Percentiles rank a stretch among this genome's conserved stretches.
Evolutionary conservation across 1,140 invertebrate species (phyloP).

Genomic region (Caenorhabditis brenneri): DNA sequence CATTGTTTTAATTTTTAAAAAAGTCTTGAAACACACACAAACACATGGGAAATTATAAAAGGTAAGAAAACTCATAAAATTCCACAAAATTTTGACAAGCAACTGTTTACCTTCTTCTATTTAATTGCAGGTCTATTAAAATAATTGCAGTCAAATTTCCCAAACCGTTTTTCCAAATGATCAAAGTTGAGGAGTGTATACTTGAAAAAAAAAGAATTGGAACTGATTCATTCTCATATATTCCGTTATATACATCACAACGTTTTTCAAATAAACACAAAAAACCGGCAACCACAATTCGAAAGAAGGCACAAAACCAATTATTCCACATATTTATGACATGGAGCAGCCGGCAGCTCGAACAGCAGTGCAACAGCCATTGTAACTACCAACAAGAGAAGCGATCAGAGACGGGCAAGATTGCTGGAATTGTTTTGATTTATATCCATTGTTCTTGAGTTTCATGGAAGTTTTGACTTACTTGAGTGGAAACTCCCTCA

Average conservation of each 20-base stretch:
- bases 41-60: too few relatives aligned
- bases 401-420: conserved; percentile 26
- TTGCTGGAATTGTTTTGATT: not conserved
- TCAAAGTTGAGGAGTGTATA: not conserved
- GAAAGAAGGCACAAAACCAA: conserved; percentile 10
- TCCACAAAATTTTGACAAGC: too few relatives aligned
- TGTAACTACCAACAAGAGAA: conserved; percentile 2
- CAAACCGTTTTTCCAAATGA: not conserved
- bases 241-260: conserved; percentile 38
- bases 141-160: not conserved
- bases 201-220: not conserved
- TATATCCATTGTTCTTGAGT: not conserved
- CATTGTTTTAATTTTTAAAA: too few relatives aligned
- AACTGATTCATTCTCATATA: conserved; percentile 16
- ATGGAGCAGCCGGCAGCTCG: conserved; percentile 21
- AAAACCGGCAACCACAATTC: not conserved
- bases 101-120: too few relatives aligned
- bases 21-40: too few relatives aligned
- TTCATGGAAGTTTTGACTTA: not conserved
- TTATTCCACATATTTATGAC: conserved; percentile 24
- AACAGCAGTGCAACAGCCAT: conserved; percentile 20
- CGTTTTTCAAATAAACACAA: not conserved
- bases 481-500: conserved; percentile 17
- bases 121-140: too few relatives aligned
- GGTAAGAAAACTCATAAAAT: too few relatives aligned